These are phyloP conservation scores for Amphipyra tragopoginis DNA, from an alignment of 2,888 invertebrate species.

Conservation along the genomic window DNA sequence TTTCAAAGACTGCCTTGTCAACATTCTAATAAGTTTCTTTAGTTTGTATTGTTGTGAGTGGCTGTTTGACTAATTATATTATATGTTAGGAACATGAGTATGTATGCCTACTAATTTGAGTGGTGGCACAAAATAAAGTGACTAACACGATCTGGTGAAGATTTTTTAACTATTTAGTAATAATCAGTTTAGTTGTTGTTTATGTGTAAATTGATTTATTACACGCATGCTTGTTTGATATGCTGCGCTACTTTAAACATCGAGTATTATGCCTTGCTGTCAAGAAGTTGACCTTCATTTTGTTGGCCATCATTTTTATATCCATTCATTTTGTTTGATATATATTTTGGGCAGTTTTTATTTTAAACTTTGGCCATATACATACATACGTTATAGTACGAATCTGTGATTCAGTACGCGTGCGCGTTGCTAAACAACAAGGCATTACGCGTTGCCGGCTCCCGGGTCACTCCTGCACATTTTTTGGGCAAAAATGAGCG, in stretches of 20 bases:
- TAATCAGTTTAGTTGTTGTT: slow-evolving; percentile 57
- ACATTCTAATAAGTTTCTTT: slow-evolving; percentile 11
- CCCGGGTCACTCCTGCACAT: slow-evolving; percentile 89
- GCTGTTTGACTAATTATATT: slow-evolving; percentile 14
- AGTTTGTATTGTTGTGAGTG: slow-evolving; percentile 21
- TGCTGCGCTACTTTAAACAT: slow-evolving; percentile 87
- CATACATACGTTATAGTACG: slow-evolving; percentile 81
- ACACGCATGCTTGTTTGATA: slow-evolving; percentile 87
- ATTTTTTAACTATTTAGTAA: slow-evolving; percentile 19
- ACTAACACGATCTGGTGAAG: slow-evolving; percentile 29
- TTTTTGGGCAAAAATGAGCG: slow-evolving; percentile 95
- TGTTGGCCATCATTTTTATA: slow-evolving; percentile 95
- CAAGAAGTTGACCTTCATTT: slow-evolving; percentile 99
- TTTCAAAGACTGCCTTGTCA: slow-evolving; percentile 19
- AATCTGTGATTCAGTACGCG: slow-evolving; percentile 82
- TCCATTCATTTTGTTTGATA: slow-evolving; percentile 89
- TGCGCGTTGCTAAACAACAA: slow-evolving; percentile 85
- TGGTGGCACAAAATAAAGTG: slow-evolving; percentile 48
- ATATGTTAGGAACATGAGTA: slow-evolving; percentile 7
- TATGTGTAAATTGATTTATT: slow-evolving; percentile 72
- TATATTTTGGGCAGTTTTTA: slow-evolving; percentile 87
- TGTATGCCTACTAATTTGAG: slow-evolving; percentile 29
- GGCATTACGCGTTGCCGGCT: slow-evolving; percentile 86
- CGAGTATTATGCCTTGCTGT: slow-evolving; percentile 91
- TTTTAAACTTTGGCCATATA: slow-evolving; percentile 85